Conservation (phyloP, 2,888 invertebrate species). For the Zonitis immaculata region DNA sequence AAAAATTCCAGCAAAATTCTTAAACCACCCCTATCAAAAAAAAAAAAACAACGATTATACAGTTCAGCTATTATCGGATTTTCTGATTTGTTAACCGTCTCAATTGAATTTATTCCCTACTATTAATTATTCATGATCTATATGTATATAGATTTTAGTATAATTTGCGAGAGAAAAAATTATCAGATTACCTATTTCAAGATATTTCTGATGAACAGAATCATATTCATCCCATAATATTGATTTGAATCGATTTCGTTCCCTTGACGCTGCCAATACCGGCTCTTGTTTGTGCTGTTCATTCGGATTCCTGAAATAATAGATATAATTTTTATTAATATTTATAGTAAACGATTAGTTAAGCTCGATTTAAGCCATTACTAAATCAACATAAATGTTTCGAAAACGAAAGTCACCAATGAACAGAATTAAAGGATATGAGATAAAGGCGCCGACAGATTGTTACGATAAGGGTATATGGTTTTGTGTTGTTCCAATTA, state of each 20-base stretch:
- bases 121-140: conserved; percentile 9
- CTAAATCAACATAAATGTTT: conserved; percentile 2
- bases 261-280: conserved; percentile 72
- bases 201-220: conserved; percentile 86
- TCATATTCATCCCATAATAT: conserved; percentile 91
- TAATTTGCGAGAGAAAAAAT: neutral
- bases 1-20: conserved; percentile 38
- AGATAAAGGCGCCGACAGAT: conserved; percentile 5
- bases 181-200: conserved; percentile 78
- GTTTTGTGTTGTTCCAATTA: conserved; percentile 14
- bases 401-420: neutral
- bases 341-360: conserved; percentile 5
- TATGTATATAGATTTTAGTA: no score
- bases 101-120: neutral
- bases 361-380: conserved; percentile 21
- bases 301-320: conserved; percentile 78
- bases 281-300: conserved; percentile 76
- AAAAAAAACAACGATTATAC: conserved; percentile 28
- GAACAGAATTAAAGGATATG: neutral
- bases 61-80: conserved; percentile 34
- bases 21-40: conserved; percentile 20
- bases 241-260: conserved; percentile 77
- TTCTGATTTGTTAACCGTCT: conserved; percentile 29
- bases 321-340: no score
- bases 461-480: neutral